These are phyloP conservation scores for Aleiodes testaceus DNA, from an alignment of 2,888 invertebrate species.

Conservation along the genomic window DNA sequence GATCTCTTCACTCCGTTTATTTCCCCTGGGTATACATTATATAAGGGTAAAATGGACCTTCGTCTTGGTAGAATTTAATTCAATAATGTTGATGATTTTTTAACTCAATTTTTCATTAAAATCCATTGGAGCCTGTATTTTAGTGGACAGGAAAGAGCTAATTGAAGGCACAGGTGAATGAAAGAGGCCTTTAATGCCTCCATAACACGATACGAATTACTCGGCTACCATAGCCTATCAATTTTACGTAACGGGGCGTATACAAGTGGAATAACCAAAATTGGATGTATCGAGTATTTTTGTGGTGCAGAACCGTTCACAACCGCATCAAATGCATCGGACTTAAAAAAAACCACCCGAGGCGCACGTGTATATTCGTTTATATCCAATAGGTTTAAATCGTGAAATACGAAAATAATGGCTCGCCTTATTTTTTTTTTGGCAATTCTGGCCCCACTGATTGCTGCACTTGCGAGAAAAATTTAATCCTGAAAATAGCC, in stretches of 20 bases:
- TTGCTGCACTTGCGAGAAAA: slow-evolving; percentile 10
- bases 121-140: too few species aligned
- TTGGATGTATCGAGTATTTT: slow-evolving; percentile 1
- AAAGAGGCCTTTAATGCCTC: slow-evolving; percentile 1
- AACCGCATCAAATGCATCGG: background rate
- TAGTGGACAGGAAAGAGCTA: background rate
- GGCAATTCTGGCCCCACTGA: slow-evolving; percentile 27
- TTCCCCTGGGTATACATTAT: slow-evolving; percentile 6
- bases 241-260: slow-evolving; percentile 23
- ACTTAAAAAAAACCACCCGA: background rate
- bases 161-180: slow-evolving; percentile 6
- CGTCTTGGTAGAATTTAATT: too few species aligned
- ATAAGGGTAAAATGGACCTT: background rate
- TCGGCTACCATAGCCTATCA: slow-evolving; percentile 17
- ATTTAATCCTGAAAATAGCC: slow-evolving; percentile 7
- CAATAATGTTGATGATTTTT: too few species aligned
- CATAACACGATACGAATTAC: slow-evolving; percentile 18
- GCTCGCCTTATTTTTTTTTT: slow-evolving; percentile 7
- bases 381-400: background rate
- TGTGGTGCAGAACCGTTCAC: background rate
- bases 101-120: too few species aligned
- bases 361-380: background rate
- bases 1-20: slow-evolving; percentile 31
- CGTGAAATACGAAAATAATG: background rate
- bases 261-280: slow-evolving; percentile 19